Percentiles rank a stretch among this genome's conserved stretches.
Evolutionary conservation across 2,888 invertebrate genomes (phyloP).

Genomic region (Drosophila austrosaltans): DNA sequence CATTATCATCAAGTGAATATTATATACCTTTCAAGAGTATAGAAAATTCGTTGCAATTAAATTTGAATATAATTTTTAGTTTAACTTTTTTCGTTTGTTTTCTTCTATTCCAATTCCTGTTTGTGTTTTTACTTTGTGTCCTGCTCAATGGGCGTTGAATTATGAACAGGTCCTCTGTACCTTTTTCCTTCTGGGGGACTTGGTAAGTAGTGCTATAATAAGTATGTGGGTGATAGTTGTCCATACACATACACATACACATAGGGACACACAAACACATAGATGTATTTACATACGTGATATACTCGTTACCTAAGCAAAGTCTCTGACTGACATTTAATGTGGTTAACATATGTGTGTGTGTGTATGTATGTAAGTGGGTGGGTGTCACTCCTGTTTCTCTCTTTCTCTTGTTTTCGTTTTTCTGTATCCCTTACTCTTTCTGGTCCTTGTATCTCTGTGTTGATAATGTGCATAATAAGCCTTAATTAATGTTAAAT

Average conservation of each 20-base stretch:
- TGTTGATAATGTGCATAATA: slow-evolving; percentile 78
- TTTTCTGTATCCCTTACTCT: not conserved
- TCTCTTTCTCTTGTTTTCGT: not conserved
- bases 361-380: slow-evolving; percentile 20
- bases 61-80: not conserved
- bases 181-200: slow-evolving; percentile 23
- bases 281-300: slow-evolving; percentile 27
- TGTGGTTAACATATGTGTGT: slow-evolving; percentile 49
- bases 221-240: slow-evolving; percentile 58
- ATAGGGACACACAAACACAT: slow-evolving; percentile 9
- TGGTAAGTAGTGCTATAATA: slow-evolving; percentile 22
- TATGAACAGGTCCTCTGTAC: slow-evolving; percentile 56
- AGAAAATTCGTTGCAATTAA: not conserved
- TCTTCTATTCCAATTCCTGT: slow-evolving; percentile 53
- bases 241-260: slow-evolving; percentile 31
- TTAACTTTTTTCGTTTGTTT: slow-evolving; percentile 23
- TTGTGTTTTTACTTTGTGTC: slow-evolving; percentile 29
- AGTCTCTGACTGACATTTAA: slow-evolving; percentile 62
- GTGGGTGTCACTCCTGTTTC: slow-evolving; percentile 3
- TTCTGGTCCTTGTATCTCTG: slow-evolving; percentile 39
- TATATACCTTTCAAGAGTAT: not conserved
- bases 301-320: slow-evolving; percentile 23
- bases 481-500: slow-evolving; percentile 80
- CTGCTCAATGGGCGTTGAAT: slow-evolving; percentile 45
- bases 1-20: too few species aligned